Evolutionary conservation across 2,113 vertebrate species (phyloP).

Genomic region (Pelmatolapia mariae): DNA sequence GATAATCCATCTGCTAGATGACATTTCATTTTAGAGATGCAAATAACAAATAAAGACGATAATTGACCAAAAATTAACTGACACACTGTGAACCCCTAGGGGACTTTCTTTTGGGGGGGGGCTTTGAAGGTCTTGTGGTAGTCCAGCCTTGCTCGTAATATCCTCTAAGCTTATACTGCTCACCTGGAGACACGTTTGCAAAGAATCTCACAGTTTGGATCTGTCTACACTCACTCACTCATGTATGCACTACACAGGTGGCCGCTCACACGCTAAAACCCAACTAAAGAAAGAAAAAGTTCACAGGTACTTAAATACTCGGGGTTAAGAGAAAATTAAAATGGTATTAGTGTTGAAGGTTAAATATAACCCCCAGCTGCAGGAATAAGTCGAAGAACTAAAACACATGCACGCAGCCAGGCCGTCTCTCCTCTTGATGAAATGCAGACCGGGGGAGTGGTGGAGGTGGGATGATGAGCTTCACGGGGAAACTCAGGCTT

Average conservation of each 20-base stretch:
- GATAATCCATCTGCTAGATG: neutral
- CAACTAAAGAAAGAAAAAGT: conserved; percentile 29
- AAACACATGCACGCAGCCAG: conserved; percentile 50
- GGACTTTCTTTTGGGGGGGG: neutral
- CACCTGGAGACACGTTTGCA: neutral
- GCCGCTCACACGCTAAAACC: conserved; percentile 23
- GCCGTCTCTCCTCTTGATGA: conserved; percentile 29
- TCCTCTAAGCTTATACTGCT: neutral
- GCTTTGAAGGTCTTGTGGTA: neutral
- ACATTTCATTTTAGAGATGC: neutral
- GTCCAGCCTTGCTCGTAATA: neutral
- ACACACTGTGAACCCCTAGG: neutral
- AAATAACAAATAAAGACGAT: neutral
- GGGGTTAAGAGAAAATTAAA: conserved; percentile 63
- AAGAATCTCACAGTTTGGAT: conserved; percentile 7
- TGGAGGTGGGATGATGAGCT: neutral
- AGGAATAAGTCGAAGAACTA: conserved; percentile 33
- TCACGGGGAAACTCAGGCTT: neutral
- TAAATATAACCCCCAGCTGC: conserved; percentile 51
- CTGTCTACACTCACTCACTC: neutral
- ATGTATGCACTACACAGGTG: neutral
- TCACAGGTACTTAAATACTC: conserved; percentile 71
- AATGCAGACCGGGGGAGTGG: neutral
- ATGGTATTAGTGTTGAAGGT: conserved; percentile 61
- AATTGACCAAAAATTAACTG: neutral